phyloP scores from a whole-genome alignment of 2,113 vertebrate species.

The Oxygymnocypris stewartii region DNA sequence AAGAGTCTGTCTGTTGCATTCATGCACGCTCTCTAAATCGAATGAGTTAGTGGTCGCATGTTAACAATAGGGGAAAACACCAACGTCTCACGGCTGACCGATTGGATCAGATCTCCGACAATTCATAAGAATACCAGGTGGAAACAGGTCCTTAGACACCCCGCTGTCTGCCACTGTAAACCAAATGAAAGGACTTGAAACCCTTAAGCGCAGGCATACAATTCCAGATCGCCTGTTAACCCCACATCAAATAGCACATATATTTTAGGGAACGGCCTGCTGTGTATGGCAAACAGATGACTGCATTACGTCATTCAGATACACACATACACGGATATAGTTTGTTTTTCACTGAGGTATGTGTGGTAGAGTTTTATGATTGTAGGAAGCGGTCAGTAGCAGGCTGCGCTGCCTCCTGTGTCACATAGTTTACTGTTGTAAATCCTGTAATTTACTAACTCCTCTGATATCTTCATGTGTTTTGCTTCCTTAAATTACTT shows the following conservation, averaged over 20 bases:
- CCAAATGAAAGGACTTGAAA: constrained; percentile 39
- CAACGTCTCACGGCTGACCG: background rate
- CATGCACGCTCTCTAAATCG: too few relatives aligned
- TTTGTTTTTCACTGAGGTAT: constrained; percentile 32
- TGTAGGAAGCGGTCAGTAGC: constrained; percentile 30
- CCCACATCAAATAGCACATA: constrained; percentile 43
- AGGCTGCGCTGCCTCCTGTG: background rate
- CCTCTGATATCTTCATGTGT: background rate
- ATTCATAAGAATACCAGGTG: background rate
- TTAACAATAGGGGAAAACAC: background rate
- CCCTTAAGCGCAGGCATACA: constrained; percentile 30
- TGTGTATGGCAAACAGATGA: constrained; percentile 31
- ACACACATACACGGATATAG: background rate
- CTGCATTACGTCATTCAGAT: constrained; percentile 42
- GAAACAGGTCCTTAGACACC: background rate
- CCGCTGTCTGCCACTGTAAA: background rate
- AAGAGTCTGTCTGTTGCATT: too few relatives aligned
- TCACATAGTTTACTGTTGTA: background rate
- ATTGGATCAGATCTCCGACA: background rate
- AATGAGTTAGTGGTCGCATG: background rate
- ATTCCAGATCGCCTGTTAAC: constrained; percentile 30
- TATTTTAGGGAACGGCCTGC: background rate
- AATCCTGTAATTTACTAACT: background rate
- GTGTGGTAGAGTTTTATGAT: constrained; percentile 22
- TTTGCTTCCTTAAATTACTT: background rate